phyloP scores from a whole-genome alignment of 2,797 vertebrate genomes.

The Microctenopoma steveboyesi region DNA sequence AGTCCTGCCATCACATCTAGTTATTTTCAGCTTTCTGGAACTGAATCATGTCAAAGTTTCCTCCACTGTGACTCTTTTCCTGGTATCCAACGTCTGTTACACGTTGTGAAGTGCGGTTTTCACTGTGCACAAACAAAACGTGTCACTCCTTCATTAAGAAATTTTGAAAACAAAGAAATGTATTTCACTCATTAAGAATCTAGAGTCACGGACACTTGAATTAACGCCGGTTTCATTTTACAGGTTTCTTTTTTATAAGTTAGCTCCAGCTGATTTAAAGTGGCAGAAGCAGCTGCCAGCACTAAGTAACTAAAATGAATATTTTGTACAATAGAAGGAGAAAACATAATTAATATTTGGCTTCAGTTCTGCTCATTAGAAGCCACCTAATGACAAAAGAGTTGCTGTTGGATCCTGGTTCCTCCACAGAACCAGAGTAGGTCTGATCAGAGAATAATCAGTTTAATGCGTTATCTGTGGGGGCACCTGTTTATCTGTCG shows the following conservation, averaged over 20 bases:
- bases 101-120: too few species aligned
- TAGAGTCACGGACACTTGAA: too few species aligned
- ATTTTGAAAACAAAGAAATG: too few species aligned
- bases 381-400: conserved; percentile 5
- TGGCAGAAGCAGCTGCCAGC: too few species aligned
- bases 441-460: conserved; percentile 28
- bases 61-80: conserved; percentile 10
- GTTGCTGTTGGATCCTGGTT: neutral
- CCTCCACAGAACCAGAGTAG: conserved; percentile 1
- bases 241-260: too few species aligned
- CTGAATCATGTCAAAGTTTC: conserved; percentile 26
- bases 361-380: conserved; percentile 15
- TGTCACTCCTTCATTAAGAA: too few species aligned
- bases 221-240: too few species aligned
- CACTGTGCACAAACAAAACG: too few species aligned
- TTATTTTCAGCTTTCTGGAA: conserved; percentile 51
- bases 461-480: conserved; percentile 48
- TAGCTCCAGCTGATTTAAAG: too few species aligned
- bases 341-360: conserved; percentile 2
- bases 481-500: conserved; percentile 64
- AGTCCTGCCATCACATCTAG: conserved; percentile 24
- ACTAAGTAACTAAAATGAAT: too few species aligned
- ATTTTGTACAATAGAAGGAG: too few species aligned
- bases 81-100: neutral
- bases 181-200: too few species aligned